phyloP scores from a whole-genome alignment of 2,797 vertebrate genomes.

The Champsocephalus gunnari region DNA sequence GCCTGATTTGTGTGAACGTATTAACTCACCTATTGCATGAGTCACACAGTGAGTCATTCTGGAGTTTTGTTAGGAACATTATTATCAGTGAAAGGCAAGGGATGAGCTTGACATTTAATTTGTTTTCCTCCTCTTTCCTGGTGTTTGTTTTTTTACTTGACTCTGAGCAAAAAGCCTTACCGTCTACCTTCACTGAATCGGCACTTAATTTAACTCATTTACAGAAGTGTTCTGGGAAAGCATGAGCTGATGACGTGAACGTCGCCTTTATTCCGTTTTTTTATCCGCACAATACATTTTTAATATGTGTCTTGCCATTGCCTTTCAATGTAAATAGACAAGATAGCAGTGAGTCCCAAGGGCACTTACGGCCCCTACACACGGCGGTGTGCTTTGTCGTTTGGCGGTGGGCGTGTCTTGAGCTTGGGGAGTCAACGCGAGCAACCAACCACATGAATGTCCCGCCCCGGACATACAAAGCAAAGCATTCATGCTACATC shows the following conservation, averaged over 20 bases:
- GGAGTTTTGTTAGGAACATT: slow-evolving; percentile 25
- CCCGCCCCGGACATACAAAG: too few species aligned
- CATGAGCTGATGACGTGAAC: neutral
- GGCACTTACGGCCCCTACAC: neutral
- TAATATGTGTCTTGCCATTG: neutral
- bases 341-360: neutral
- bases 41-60: slow-evolving; percentile 26
- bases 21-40: neutral
- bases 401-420: too few species aligned
- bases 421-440: too few species aligned
- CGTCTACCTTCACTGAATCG: neutral
- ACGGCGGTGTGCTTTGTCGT: too few species aligned
- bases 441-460: too few species aligned
- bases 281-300: neutral
- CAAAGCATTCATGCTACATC: too few species aligned
- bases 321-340: neutral
- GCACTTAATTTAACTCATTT: neutral
- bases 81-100: slow-evolving; percentile 34
- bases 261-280: neutral
- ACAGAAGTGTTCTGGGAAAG: slow-evolving; percentile 26
- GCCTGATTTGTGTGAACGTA: slow-evolving; percentile 11
- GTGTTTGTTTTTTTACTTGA: slow-evolving; percentile 26
- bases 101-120: slow-evolving; percentile 29
- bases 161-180: slow-evolving; percentile 15
- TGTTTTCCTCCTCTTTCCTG: slow-evolving; percentile 1